Conservation (phyloP, 2,888 invertebrate species). For the Siphlonurus alternatus region DNA sequence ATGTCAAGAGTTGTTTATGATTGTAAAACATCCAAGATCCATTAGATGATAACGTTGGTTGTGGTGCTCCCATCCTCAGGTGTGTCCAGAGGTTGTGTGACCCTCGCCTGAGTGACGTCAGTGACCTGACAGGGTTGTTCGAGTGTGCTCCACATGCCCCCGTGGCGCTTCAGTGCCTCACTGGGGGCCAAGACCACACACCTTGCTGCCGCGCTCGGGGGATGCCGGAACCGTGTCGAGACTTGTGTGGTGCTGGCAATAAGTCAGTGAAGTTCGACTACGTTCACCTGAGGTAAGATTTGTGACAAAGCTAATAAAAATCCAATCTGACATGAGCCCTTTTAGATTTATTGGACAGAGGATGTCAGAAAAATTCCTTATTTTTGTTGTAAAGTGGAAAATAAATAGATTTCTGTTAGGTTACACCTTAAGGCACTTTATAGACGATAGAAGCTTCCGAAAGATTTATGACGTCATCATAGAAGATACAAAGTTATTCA, state of each 20-base stretch:
- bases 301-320: background rate
- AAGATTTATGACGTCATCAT: no score
- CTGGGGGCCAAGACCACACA: conserved; percentile 65
- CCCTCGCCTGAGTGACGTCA: conserved; percentile 36
- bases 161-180: conserved; percentile 60
- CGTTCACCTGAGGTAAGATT: conserved; percentile 64
- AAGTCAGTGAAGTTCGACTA: conserved; percentile 54
- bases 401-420: no score
- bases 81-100: conserved; percentile 68
- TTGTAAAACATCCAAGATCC: no score
- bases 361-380: background rate
- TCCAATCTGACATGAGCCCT: background rate
- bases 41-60: no score
- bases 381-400: no score
- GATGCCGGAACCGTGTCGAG: conserved; percentile 54
- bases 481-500: no score
- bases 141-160: conserved; percentile 79
- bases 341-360: background rate
- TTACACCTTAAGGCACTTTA: no score
- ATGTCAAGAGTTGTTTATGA: no score
- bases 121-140: conserved; percentile 66
- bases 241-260: conserved; percentile 55
- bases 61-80: no score
- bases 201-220: conserved; percentile 62
- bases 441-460: no score